Evolutionary conservation across 2,888 invertebrate genomes (phyloP), one percentile per base, ranked within the genome.

Genomic region (Harpalus rufipes): DNA sequence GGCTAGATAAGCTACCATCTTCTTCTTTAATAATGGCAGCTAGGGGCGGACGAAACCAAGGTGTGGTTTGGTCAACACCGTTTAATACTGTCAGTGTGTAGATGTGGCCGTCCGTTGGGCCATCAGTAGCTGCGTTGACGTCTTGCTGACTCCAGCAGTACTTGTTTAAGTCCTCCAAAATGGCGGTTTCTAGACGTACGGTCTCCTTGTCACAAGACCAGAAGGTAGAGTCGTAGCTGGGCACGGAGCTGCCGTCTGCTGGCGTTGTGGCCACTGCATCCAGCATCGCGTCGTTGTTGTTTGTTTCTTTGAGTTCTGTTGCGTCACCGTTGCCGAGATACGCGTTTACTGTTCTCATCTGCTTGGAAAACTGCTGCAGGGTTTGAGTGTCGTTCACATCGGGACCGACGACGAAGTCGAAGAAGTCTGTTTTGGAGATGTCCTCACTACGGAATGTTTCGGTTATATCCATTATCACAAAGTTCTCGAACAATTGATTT

Each of bases 21-120:
- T 95, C 91, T 92, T 92, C 96, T 93, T 87, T 93, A 89, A 91
- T 95, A 25, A 89, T 88, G 92, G 93, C 94, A 94, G 86, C 94
- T 92, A 90, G 93, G 92, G 89, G 95, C 92, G 90, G 92, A 91
- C 88, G 93, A 91, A 90, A 92, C 92, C 90, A 93, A 86, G 88
- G 91, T 86, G 88, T 90, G 84, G 87, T 89, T 90, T 89, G 92
- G 90, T 90, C 93, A 88, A 95, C 94, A 88, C 95, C 96, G 90
- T 96, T 95, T 89, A 97, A 94, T 90, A 97, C 96, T 89, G 97
- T 97, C 86, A 97, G 92, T 85, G 97, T 97, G 90, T 97, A 97
- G 89, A 97, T 97, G 90, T 95, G 94, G 87, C 96, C 96, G 88
- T 96, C 96, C n/a, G 95, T 95, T 89, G 95, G 95, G 87, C 91